Conservation (phyloP, 2,888 invertebrate species). For the Macrosiphum euphorbiae region DNA sequence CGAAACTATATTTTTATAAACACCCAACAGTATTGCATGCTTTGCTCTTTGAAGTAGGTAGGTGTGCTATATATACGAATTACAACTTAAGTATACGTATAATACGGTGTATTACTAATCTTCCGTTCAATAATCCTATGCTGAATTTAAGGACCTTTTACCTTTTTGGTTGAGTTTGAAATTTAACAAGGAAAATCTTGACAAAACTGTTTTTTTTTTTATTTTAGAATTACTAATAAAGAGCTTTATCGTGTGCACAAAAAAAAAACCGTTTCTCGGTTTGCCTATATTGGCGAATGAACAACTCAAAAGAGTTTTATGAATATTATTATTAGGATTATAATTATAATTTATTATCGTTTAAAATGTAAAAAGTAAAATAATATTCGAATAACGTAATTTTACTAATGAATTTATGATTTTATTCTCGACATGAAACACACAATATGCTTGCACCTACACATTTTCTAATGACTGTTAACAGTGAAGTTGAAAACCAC, state of each 20-base stretch:
- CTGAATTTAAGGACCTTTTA: not conserved
- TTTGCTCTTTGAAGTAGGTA: not conserved
- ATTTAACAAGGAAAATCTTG: not conserved
- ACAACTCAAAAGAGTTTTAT: not conserved
- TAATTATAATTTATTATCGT: not conserved
- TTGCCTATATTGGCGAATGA: not conserved
- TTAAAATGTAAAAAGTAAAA: not conserved
- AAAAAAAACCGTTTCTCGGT: not conserved
- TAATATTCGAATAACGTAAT: not conserved
- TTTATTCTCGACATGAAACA: not conserved
- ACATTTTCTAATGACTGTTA: not conserved
- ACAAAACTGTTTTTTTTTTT: not conserved
- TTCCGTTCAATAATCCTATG: not conserved
- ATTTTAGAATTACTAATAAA: not conserved
- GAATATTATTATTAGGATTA: not conserved
- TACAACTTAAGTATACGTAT: not conserved
- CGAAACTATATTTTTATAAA: not conserved
- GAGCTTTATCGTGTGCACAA: not conserved
- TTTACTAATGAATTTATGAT: not conserved
- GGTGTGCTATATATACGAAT: not conserved
- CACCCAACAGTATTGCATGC: not conserved
- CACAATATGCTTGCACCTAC: not conserved
- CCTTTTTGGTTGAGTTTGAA: not conserved
- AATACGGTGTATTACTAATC: not conserved
- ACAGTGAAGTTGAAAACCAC: not conserved